These are phyloP conservation scores for Platyscapa corneri DNA, from an alignment of 1,140 invertebrate genomes.

Conservation along the genomic window DNA sequence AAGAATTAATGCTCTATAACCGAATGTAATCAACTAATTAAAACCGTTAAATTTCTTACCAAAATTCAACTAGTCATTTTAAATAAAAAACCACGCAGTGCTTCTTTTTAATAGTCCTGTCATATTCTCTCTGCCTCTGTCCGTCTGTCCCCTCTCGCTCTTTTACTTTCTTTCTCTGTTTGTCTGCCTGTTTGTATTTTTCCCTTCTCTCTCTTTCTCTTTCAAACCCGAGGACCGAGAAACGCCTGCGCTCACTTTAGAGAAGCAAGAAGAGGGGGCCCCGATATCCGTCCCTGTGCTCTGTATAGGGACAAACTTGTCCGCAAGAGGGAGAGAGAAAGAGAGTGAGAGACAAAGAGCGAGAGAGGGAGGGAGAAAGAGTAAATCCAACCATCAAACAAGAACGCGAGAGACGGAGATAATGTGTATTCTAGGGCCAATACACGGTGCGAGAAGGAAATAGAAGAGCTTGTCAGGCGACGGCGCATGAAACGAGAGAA, in stretches of 20 bases:
- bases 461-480: not conserved
- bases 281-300: slow-evolving; percentile 43
- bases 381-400: not conserved
- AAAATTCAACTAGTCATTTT: slow-evolving; percentile 34
- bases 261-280: slow-evolving; percentile 27
- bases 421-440: not conserved
- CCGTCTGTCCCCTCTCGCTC: slow-evolving; percentile 2
- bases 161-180: not conserved
- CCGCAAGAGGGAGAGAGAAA: not conserved
- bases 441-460: not conserved
- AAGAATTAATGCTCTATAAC: not conserved
- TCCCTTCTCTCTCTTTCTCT: not conserved
- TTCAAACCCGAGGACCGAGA: slow-evolving; percentile 10
- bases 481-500: not conserved
- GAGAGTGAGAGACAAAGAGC: not conserved
- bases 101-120: slow-evolving; percentile 41
- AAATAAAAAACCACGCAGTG: slow-evolving; percentile 17
- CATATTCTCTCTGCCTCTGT: slow-evolving; percentile 28
- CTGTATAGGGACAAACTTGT: slow-evolving; percentile 9
- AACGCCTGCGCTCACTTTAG: slow-evolving; percentile 42
- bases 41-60: slow-evolving; percentile 29
- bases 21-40: slow-evolving; percentile 1
- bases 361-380: not conserved
- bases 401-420: slow-evolving; percentile 11
- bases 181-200: not conserved